Percentiles rank a stretch among this genome's conserved stretches.
phyloP scores from a whole-genome alignment of 2,888 invertebrate genomes.

The Aelia acuminata region DNA sequence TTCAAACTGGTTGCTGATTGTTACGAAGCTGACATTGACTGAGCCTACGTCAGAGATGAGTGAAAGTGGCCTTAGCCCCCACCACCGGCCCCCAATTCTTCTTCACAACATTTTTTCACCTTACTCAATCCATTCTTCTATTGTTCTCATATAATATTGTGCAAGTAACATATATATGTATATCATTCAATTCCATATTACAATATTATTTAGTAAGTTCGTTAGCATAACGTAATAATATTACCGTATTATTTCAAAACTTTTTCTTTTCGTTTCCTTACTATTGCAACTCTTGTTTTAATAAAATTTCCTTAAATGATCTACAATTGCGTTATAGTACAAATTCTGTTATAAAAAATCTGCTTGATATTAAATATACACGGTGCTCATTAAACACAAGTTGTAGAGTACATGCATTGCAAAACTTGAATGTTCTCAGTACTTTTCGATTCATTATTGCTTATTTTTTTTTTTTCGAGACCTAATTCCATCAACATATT shows the following conservation, averaged over 20 bases:
- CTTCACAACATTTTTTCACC: not conserved
- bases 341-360: no score
- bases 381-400: no score
- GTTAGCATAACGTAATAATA: not conserved
- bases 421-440: no score
- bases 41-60: constrained; percentile 11
- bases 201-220: not conserved
- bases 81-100: not conserved
- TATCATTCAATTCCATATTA: not conserved
- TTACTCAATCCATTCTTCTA: constrained; percentile 5
- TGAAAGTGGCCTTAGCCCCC: constrained; percentile 24
- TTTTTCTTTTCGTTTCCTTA: not conserved
- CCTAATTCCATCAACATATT: no score
- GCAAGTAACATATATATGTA: no score
- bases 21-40: constrained; percentile 19
- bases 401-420: no score
- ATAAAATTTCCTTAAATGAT: not conserved
- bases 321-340: no score
- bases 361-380: no score
- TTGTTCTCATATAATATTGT: not conserved
- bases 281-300: not conserved
- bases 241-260: not conserved
- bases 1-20: no score
- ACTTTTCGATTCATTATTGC: no score
- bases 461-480: no score